Evolutionary conservation across 2,888 invertebrate genomes (phyloP), one percentile per base, ranked within the genome.

Genomic region (Melikaiella ostensackeni): DNA sequence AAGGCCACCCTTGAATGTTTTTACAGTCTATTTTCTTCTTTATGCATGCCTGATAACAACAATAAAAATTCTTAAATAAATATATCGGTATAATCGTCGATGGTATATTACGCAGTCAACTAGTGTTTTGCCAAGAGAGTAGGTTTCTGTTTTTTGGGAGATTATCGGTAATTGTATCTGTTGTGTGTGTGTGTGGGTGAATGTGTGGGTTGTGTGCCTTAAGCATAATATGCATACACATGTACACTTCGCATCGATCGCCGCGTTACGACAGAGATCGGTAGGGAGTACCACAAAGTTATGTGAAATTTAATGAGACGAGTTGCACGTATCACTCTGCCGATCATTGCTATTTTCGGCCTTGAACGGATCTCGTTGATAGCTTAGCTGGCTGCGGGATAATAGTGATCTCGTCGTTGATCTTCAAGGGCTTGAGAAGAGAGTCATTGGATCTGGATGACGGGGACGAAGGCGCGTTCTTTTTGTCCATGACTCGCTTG

Each of bases 371-470:
- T 86, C 91, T 90, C 77, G 87, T 89, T 79, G 89, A 88, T 75
- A 90, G 88, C 86, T 93, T 94, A 80, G 95, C 94, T 82, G 97
- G 96, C 91, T 97, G 97, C 84, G 97, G 96, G 92, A 96, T 97
- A 86, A 97, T 97, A 80, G 97, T 97, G 86, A 97, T 97, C 92
- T 97, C 97, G 91, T 97, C 96, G 89, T 97, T 97, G 86, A 97
- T 97, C 92, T 96, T 97, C 82, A 97, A 91, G 74, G 97, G 97
- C 90, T 96, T 97, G 83, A 96, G 91, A 82, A 95, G 91, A 30
- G 96, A 94, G 87, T 96, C 96, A 83, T 91, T 92, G 77, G 92
- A 91, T 87, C 89, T 89, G 82, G 92, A 89, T 79, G 92, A 91
- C 66, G 92, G 89, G 55, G 92, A 90, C 57, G 92, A 89, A 1